Evolutionary conservation across 2,797 vertebrate species (phyloP), one percentile per base, ranked within the genome.

Genomic region (Anabacerthia variegaticeps): DNA sequence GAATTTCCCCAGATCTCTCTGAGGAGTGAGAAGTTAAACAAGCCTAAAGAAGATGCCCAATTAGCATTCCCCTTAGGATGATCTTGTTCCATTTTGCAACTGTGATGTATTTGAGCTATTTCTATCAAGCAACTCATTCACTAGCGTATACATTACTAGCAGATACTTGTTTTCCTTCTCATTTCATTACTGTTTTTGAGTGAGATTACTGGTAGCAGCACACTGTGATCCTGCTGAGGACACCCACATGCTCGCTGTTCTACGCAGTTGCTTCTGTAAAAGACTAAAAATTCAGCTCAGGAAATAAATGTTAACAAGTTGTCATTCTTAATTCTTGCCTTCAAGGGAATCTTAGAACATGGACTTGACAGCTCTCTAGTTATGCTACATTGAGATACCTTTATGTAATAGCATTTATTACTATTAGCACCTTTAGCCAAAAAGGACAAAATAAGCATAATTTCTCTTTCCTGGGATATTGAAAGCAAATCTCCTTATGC

Each of bases 261-360:
- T 43, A 12, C 36, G 4, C 12, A 85, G 32, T 67, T 56, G 8
- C 63, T 77, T 75, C 68, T 59, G 32, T 63, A 79, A 84, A 62
- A 95, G 67, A 61, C 87, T 73, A 73, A 91, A 91, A 93, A 95
- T 41, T 85, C 79, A 71, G 44, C 54, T 89, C 41, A 56, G 59
- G 82, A 95, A 90, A 75, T 62, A 86, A 89, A 48, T 27, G 43
- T 88, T 93, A 93, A 88, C 39, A 12, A 88, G 55, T 76, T 72
- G 73, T 88, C 76, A 56, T 52, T 91, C 69, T 49, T 66, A 89
- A 59, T 65, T 92, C 76, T 62, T 94, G 73, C 63, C 74, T 93
- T 91, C 27, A 51, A 95, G 58, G 62, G 46, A 28, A 80, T 87
- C 61, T 65, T 79, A 59, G 69, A 88, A 82, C 59, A 71, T 2